Evolutionary conservation across 2,797 vertebrate species (phyloP).

Genomic region (Hylomyscus alleni): DNA sequence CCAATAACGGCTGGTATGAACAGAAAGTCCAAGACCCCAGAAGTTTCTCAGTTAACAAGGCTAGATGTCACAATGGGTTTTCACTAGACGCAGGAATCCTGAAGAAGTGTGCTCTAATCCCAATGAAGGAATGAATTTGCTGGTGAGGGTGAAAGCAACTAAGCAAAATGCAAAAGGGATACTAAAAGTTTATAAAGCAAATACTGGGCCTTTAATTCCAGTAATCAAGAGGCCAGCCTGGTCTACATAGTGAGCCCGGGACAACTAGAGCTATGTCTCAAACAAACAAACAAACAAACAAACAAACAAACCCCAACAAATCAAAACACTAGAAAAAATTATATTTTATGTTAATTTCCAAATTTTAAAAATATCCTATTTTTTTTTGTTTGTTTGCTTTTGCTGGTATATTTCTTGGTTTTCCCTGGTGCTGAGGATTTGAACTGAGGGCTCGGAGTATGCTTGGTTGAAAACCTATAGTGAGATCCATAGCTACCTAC

Average conservation of each 20-base stretch:
- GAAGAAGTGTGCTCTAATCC: background rate
- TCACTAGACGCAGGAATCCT: background rate
- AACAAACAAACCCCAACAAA: background rate
- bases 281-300: no score
- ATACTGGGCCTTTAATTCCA: background rate
- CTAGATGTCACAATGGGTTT: background rate
- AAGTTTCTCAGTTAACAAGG: background rate
- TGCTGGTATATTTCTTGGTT: background rate
- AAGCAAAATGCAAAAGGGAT: background rate
- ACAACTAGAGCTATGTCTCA: background rate
- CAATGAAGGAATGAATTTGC: no score
- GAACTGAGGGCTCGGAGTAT: background rate
- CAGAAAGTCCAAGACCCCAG: background rate
- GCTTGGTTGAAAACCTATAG: background rate
- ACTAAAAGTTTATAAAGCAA: background rate
- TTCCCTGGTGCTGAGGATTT: no score
- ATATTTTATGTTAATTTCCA: conserved; percentile 28
- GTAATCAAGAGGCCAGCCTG: background rate
- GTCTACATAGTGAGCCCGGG: background rate
- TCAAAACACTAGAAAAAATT: background rate
- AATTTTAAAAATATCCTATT: conserved; percentile 25
- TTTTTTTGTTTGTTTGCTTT: background rate
- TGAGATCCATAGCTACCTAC: background rate
- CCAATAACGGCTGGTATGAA: background rate
- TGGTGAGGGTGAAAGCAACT: no score